phyloP scores from a whole-genome alignment of 2,797 vertebrate species.

The Enteromius trimaculatus region DNA sequence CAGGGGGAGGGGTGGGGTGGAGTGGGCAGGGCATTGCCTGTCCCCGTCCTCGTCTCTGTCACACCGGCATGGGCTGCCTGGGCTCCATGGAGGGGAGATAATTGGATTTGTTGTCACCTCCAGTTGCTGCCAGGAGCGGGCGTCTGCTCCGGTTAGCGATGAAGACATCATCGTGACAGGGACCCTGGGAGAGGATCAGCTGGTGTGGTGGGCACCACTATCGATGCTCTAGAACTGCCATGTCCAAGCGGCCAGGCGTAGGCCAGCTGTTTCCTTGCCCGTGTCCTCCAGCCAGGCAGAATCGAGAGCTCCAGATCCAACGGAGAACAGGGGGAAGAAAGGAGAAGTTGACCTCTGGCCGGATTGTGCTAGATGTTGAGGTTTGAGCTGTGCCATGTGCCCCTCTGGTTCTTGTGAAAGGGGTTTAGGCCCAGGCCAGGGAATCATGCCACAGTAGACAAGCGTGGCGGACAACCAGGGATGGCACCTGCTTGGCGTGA shows the following conservation, averaged over 20 bases:
- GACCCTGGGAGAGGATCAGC: slow-evolving; percentile 96
- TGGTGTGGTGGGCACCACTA: slow-evolving; percentile 93
- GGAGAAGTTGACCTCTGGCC: slow-evolving; percentile 57
- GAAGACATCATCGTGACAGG: slow-evolving; percentile 99
- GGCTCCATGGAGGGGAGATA: slow-evolving; percentile 95
- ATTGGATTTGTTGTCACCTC: slow-evolving; percentile 99
- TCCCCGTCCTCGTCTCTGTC: slow-evolving; percentile 80
- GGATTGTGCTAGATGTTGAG: slow-evolving; percentile 20
- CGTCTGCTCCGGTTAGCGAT: slow-evolving; percentile 98
- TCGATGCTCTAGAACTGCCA: slow-evolving; percentile 90
- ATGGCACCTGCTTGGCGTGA: slow-evolving; percentile 64
- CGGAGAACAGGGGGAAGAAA: slow-evolving; percentile 11
- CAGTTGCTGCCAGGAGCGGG: slow-evolving; percentile 93
- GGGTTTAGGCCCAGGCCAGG: slow-evolving; percentile 37
- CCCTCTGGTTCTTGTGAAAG: slow-evolving; percentile 7
- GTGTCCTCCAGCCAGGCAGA: slow-evolving; percentile 62
- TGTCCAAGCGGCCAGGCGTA: slow-evolving; percentile 86
- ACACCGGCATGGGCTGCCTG: slow-evolving; percentile 68
- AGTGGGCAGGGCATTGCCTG: slow-evolving; percentile 53
- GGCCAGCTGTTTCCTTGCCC: slow-evolving; percentile 90
- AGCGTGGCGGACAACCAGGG: slow-evolving; percentile 48
- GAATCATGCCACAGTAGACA: slow-evolving; percentile 45
- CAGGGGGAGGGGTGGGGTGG: slow-evolving; percentile 15
- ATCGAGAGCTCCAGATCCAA: slow-evolving; percentile 38
- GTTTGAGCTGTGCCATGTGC: slow-evolving; percentile 9